Base-by-base conservation (phyloP, 2,888 invertebrate species). In the Therioaphis trifolii region DNA sequence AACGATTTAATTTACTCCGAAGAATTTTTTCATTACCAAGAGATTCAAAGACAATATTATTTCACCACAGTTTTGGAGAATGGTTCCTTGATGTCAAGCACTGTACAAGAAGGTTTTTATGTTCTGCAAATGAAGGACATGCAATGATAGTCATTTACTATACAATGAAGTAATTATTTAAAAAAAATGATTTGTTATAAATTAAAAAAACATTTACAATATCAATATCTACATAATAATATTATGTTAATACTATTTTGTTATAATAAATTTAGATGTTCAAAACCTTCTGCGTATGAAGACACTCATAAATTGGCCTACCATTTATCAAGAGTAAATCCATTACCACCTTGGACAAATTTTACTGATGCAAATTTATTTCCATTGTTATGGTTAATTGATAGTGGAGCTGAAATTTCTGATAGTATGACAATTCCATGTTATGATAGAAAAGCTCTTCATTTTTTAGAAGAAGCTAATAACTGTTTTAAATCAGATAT, bases 21-120 rank as follows among this genome's bases (percentile, higher is more conserved):
- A 92, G 93, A 88, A 92, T 91, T n/a, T 88, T 91, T 82, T 89
- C 91, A 79, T 90, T 92, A 40, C 85, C 86, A 87, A 91, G 84
- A 86, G 89, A 84, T 88, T 89, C 86, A 85, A 89, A 93, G 84
- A 90, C 94, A 85, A 91, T 93, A 76, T 91, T 97, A 69, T 97
- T 98, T 90, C 98, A 98, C 89, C 96, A 96, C 88, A 97, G 96
- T 85, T 98, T 98, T 89, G 95, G 96, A 35, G 94, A 95, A 88
- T 98, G 98, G 98, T 90, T 98, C 86, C 90, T 96, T 79, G 98
- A 98, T 89, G 97, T 98, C n/a, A 98, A 98, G 89, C 97, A 98
- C 88, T 97, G 98, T 89, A 98, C 98, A 2, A 94, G 96, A 86
- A 95, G 96, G 87, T 98, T 96, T 89, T 91, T 98, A 86, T 98